Percentiles rank a stretch among this genome's conserved stretches.
Conservation (phyloP, 2,113 vertebrate genomes). For the Alces alces region DNA sequence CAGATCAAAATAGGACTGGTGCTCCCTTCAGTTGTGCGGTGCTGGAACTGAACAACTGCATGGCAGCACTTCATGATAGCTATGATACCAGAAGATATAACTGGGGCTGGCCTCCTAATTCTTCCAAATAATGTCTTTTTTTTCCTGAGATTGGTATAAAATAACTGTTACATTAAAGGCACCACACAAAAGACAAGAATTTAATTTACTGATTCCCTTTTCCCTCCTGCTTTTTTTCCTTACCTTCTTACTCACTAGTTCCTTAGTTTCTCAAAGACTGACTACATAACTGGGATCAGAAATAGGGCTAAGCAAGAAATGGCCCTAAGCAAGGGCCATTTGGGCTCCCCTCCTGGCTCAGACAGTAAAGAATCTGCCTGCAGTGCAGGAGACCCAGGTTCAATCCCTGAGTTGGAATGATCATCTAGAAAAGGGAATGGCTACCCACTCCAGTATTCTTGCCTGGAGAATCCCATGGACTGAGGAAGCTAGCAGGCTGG, state of each 20-base stretch:
- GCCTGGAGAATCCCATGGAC: background rate
- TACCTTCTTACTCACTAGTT: background rate
- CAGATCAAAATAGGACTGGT: background rate
- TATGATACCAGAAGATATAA: background rate
- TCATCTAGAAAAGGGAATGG: background rate
- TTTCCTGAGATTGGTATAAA: background rate
- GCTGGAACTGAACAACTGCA: background rate
- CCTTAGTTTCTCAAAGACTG: background rate
- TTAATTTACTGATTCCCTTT: background rate
- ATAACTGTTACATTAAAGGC: background rate
- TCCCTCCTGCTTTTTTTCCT: background rate
- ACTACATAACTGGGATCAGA: background rate
- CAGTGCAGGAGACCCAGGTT: background rate
- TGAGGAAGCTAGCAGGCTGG: background rate
- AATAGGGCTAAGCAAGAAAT: background rate
- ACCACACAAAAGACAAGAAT: background rate
- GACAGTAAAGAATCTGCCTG: background rate
- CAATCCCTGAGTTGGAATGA: background rate
- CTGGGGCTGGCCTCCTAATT: background rate
- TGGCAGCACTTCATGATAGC: fast-evolving
- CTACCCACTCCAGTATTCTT: background rate
- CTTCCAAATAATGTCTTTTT: background rate
- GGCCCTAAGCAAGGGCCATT: background rate
- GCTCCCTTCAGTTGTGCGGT: background rate
- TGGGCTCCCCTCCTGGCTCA: background rate